Conservation (phyloP, 2,888 invertebrate species). For the Scaptomyza parva region DNA sequence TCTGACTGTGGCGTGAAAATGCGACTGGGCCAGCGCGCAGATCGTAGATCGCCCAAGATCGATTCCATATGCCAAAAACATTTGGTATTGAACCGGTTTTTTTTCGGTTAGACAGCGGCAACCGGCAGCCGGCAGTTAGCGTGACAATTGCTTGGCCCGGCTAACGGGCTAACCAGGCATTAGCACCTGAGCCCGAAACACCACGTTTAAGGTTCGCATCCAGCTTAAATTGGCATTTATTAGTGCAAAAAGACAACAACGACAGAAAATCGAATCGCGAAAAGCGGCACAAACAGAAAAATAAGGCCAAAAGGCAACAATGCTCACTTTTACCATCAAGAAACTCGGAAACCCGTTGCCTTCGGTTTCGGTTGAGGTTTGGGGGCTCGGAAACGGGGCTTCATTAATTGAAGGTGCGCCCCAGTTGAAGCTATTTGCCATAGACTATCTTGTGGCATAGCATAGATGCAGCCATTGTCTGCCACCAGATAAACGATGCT, state of each 20-base stretch:
- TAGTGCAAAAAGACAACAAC: conserved; percentile 14
- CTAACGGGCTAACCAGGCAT: conserved; percentile 18
- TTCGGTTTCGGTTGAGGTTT: conserved; percentile 48
- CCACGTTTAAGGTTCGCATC: conserved; percentile 21
- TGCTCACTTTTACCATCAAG: conserved; percentile 35
- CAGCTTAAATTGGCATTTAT: conserved; percentile 49
- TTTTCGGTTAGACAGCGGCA: conserved; percentile 2
- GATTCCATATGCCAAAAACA: conserved; percentile 41
- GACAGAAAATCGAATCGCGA: too few species aligned
- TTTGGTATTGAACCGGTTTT: conserved; percentile 33
- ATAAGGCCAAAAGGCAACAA: conserved; percentile 39
- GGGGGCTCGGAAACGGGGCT: conserved; percentile 30
- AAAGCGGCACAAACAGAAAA: conserved; percentile 19
- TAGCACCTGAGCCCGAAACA: conserved; percentile 41
- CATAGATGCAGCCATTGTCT: conserved; percentile 70
- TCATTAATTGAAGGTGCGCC: conserved; percentile 77
- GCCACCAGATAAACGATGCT: conserved; percentile 53
- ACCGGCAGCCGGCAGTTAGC: conserved; percentile 19
- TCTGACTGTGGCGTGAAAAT: conserved; percentile 66
- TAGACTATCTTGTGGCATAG: conserved; percentile 33
- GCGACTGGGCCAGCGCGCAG: conserved; percentile 32
- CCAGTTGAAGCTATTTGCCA: conserved; percentile 47
- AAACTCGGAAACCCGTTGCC: neutral
- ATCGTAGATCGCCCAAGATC: conserved; percentile 41
- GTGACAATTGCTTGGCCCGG: conserved; percentile 41